Evolutionary conservation across 2,888 invertebrate species (phyloP).

Genomic region (Stegana nigrithorax): DNA sequence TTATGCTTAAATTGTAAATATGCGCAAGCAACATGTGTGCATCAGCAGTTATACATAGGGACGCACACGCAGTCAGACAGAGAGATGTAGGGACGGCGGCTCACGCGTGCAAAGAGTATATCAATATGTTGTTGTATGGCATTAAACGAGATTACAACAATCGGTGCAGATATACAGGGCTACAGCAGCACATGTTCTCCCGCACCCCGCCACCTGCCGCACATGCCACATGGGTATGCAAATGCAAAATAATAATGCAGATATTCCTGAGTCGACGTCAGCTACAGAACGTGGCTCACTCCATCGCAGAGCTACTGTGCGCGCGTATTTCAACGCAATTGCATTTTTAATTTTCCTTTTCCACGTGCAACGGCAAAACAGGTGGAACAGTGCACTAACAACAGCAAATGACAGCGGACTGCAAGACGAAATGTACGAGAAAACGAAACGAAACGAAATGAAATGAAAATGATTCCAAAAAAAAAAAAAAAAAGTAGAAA

Average conservation of each 20-base stretch:
- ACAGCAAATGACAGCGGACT: neutral
- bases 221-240: too few species aligned
- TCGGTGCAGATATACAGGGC: neutral
- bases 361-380: constrained; percentile 32
- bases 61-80: too few species aligned
- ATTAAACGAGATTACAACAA: constrained; percentile 10
- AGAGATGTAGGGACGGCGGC: too few species aligned
- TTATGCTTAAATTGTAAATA: too few species aligned
- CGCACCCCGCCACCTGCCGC: too few species aligned
- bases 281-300: constrained; percentile 46
- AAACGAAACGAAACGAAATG: constrained; percentile 34
- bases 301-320: constrained; percentile 30
- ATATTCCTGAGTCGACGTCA: too few species aligned
- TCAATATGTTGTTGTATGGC: constrained; percentile 1
- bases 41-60: too few species aligned
- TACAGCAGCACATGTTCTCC: neutral
- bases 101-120: too few species aligned
- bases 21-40: too few species aligned
- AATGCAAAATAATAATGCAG: too few species aligned
- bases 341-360: constrained; percentile 59
- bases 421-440: neutral
- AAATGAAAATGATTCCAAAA: constrained; percentile 34
- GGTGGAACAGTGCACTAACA: neutral
- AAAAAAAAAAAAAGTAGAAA: constrained; percentile 22
- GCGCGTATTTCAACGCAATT: constrained; percentile 58